phyloP scores from a whole-genome alignment of 2,888 invertebrate genomes.

The Cheilosia vernalis region DNA sequence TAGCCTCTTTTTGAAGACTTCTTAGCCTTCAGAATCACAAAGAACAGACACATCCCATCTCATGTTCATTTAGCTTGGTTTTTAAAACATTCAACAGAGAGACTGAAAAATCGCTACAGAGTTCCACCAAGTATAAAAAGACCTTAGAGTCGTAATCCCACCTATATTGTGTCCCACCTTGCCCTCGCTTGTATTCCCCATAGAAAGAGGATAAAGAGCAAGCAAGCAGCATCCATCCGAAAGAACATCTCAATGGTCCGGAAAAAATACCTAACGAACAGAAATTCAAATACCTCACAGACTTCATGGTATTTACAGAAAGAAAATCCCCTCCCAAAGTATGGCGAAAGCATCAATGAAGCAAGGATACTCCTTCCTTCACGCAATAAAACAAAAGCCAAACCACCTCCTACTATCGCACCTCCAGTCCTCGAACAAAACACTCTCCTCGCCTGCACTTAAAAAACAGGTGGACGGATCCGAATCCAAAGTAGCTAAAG shows the following conservation, averaged over 20 bases:
- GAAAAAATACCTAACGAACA: constrained; percentile 54
- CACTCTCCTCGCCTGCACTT: constrained; percentile 25
- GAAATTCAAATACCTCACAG: constrained; percentile 46
- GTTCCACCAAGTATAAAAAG: too few relatives aligned
- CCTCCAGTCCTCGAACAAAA: constrained; percentile 5
- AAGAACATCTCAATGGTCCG: constrained; percentile 1
- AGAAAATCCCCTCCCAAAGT: constrained; percentile 2
- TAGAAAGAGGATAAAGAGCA: not conserved
- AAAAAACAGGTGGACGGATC: not conserved
- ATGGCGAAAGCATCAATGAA: constrained; percentile 32
- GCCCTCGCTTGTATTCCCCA: not conserved
- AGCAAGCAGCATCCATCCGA: constrained; percentile 10
- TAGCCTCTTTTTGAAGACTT: too few relatives aligned
- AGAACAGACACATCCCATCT: too few relatives aligned
- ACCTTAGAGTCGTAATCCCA: too few relatives aligned
- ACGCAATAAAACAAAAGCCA: constrained; percentile 14
- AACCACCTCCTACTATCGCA: constrained; percentile 19
- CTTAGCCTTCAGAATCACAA: too few relatives aligned
- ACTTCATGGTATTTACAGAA: constrained; percentile 24
- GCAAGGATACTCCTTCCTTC: not conserved
- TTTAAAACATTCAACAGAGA: too few relatives aligned
- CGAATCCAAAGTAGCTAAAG: not conserved
- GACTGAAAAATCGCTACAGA: too few relatives aligned
- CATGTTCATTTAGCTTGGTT: too few relatives aligned
- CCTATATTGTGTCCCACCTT: too few relatives aligned